A percentile compares a stretch with the other conserved stretches of the same genome.
Conservation (phyloP, 92 coral and sea anemone genomes). For the Zoanthus sansibaricus region DNA sequence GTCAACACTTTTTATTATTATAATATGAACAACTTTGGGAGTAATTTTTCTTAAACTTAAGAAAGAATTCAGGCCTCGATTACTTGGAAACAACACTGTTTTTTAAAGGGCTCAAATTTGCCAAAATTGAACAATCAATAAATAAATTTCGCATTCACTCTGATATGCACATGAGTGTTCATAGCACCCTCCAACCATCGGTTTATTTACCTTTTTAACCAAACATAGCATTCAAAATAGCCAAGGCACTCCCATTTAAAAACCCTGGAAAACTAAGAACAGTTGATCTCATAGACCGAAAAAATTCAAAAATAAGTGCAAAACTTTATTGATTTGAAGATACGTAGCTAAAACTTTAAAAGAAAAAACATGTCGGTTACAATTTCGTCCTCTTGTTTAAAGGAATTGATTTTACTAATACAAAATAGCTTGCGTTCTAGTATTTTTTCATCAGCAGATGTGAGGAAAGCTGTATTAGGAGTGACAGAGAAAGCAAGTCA, state of each 20-base stretch:
- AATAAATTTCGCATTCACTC: neutral
- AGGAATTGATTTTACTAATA: neutral
- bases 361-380: conserved; percentile 10
- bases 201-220: neutral
- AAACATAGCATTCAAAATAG: neutral
- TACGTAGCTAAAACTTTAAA: neutral
- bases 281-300: neutral
- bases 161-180: neutral
- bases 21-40: neutral
- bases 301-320: too few relatives aligned
- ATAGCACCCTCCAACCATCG: neutral
- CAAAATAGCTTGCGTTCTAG: conserved; percentile 6
- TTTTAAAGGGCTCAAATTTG: neutral
- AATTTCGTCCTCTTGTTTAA: neutral
- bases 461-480: neutral
- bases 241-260: conserved; percentile 4
- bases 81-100: neutral
- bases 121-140: neutral
- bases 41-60: neutral
- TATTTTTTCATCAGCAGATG: conserved; percentile 4
- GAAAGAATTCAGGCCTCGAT: neutral
- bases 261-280: conserved; percentile 9
- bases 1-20: neutral
- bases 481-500: conserved; percentile 31
- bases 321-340: neutral